These are phyloP conservation scores for Micrasema minimum DNA, from an alignment of 1,140 invertebrate genomes.

Conservation along the genomic window DNA sequence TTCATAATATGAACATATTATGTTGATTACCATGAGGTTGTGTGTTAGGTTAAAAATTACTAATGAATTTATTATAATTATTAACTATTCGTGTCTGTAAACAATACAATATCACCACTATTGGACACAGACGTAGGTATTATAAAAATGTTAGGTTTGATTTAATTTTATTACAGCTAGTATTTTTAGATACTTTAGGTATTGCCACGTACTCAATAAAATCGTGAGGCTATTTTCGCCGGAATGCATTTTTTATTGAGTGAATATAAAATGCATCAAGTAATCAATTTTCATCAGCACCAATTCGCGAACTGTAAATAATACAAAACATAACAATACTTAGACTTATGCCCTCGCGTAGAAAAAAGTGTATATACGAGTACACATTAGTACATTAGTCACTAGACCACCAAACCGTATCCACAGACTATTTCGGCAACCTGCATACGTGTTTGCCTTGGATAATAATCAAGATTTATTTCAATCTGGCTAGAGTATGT, in stretches of 20 bases:
- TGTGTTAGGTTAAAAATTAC: too few species aligned
- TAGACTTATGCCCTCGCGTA: neutral
- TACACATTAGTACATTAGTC: neutral
- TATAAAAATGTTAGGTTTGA: too few species aligned
- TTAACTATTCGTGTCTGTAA: too few species aligned
- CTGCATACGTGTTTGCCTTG: conserved; percentile 32
- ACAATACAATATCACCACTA: neutral
- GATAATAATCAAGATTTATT: conserved; percentile 20
- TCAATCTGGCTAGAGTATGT: conserved; percentile 8
- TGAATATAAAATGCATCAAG: conserved; percentile 3
- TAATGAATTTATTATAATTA: too few species aligned
- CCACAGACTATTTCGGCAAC: conserved; percentile 10
- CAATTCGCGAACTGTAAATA: conserved; percentile 8
- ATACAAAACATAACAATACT: neutral
- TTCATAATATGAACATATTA: too few species aligned
- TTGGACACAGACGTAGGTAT: neutral
- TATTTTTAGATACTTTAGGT: too few species aligned
- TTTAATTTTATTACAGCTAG: too few species aligned
- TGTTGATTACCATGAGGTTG: too few species aligned
- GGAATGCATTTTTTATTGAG: too few species aligned
- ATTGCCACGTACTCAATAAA: too few species aligned
- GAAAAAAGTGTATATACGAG: neutral
- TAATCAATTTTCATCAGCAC: neutral
- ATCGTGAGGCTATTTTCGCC: too few species aligned
- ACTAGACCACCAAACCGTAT: neutral